phyloP scores from a whole-genome alignment of 2,888 invertebrate genomes.

The Oligia strigilis region DNA sequence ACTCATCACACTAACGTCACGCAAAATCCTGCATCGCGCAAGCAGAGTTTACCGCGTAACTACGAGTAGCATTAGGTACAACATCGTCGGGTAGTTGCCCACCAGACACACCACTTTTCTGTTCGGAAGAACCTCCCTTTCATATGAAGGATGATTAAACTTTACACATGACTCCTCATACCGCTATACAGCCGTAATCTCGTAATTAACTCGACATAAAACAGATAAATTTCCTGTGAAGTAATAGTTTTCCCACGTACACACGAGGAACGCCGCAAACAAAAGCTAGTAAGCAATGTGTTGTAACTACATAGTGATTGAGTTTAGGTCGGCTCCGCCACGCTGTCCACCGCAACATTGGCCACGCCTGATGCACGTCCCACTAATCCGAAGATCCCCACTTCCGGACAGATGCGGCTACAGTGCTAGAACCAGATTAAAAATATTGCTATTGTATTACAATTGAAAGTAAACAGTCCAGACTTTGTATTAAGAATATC shows the following conservation, averaged over 20 bases:
- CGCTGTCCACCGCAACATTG: conserved; percentile 25
- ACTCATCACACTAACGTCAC: too few relatives aligned
- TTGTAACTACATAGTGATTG: conserved; percentile 14
- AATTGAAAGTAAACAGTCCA: conserved; percentile 12
- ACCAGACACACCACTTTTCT: too few relatives aligned
- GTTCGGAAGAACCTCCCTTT: too few relatives aligned
- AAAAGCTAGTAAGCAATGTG: background rate
- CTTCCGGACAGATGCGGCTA: conserved; percentile 21
- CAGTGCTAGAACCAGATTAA: conserved; percentile 21
- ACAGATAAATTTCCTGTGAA: background rate
- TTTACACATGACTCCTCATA: too few relatives aligned
- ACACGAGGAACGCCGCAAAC: background rate
- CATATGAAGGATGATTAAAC: too few relatives aligned
- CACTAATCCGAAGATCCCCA: conserved; percentile 44
- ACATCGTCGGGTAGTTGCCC: too few relatives aligned
- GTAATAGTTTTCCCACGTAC: background rate
- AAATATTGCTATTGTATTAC: conserved; percentile 29
- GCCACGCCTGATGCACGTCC: conserved; percentile 15
- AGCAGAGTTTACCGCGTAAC: too few relatives aligned
- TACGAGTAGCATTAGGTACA: too few relatives aligned
- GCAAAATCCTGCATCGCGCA: too few relatives aligned
- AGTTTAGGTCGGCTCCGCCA: conserved; percentile 14
- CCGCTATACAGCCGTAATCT: too few relatives aligned
- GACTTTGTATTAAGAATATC: conserved; percentile 3
- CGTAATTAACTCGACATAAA: too few relatives aligned